These are phyloP conservation scores for Nephrotoma flavescens DNA, from an alignment of 2,888 invertebrate genomes.

Conservation along the genomic window DNA sequence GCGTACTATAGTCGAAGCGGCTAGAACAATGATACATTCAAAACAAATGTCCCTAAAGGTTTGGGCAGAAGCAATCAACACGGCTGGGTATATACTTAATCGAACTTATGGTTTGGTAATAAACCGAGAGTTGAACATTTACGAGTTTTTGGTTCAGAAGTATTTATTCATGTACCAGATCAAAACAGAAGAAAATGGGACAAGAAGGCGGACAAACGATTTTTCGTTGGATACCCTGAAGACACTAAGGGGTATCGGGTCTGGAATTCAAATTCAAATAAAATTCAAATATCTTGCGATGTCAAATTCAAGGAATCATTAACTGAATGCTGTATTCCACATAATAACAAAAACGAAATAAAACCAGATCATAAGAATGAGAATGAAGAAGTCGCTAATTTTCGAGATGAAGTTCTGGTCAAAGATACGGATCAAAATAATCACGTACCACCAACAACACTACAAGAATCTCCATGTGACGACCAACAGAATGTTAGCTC, in stretches of 20 bases:
- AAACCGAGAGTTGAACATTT: conserved; percentile 13
- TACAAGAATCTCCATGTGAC: not conserved
- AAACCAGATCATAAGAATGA: not conserved
- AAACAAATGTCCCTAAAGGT: conserved; percentile 12
- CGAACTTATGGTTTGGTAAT: conserved; percentile 15
- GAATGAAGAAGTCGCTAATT: not conserved
- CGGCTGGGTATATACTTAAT: conserved; percentile 20
- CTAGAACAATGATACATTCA: conserved; percentile 12
- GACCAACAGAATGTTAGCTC: not conserved
- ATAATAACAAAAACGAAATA: no score
- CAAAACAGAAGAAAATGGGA: conserved; percentile 10
- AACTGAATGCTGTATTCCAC: no score
- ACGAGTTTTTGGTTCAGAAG: conserved; percentile 14
- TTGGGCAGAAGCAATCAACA: conserved; percentile 21
- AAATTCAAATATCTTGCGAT: not conserved
- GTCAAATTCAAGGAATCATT: not conserved
- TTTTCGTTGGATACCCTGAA: not conserved
- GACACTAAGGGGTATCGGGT: not conserved
- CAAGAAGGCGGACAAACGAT: not conserved
- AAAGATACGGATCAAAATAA: not conserved
- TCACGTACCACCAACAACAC: not conserved
- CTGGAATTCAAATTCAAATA: not conserved
- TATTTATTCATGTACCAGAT: conserved; percentile 14
- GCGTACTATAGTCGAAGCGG: not conserved
- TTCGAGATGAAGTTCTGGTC: not conserved